phyloP scores from a whole-genome alignment of 2,888 invertebrate species.

The Gonocerus acuteangulatus region DNA sequence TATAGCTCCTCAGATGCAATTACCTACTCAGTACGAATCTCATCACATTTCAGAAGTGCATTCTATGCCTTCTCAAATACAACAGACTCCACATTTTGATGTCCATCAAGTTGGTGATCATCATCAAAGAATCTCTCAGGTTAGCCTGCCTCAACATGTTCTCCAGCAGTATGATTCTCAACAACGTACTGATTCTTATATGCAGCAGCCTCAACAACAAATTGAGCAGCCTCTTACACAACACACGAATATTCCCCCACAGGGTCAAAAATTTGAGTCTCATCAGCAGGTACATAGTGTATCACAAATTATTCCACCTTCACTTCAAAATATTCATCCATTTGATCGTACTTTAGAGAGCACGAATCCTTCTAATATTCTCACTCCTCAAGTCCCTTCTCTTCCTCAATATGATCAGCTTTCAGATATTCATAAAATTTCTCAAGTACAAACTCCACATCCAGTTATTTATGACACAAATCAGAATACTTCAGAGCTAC shows the following conservation, averaged over 20 bases:
- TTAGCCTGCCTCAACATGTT: conserved; percentile 23
- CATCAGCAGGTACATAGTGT: not conserved
- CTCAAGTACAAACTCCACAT: conserved; percentile 16
- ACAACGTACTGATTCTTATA: not conserved
- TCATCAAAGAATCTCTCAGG: conserved; percentile 42
- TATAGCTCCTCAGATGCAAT: not conserved
- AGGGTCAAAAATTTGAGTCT: not conserved
- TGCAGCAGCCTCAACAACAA: not conserved
- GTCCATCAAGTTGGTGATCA: conserved; percentile 41
- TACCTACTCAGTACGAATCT: conserved; percentile 8
- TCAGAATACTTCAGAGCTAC: not conserved
- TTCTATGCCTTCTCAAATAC: conserved; percentile 14
- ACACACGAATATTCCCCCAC: not conserved
- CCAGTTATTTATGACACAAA: not conserved
- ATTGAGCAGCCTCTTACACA: not conserved
- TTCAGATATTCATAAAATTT: conserved; percentile 13
- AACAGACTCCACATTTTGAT: not conserved
- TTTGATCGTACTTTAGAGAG: not conserved
- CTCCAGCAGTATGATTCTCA: not conserved
- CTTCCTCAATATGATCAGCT: not conserved
- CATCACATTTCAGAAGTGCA: not conserved
- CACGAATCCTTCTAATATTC: not conserved
- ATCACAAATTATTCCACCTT: not conserved
- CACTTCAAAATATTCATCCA: not conserved
- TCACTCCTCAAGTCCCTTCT: not conserved